phyloP scores from a whole-genome alignment of 1,140 invertebrate genomes.

The Mizuhopecten yessoensis region DNA sequence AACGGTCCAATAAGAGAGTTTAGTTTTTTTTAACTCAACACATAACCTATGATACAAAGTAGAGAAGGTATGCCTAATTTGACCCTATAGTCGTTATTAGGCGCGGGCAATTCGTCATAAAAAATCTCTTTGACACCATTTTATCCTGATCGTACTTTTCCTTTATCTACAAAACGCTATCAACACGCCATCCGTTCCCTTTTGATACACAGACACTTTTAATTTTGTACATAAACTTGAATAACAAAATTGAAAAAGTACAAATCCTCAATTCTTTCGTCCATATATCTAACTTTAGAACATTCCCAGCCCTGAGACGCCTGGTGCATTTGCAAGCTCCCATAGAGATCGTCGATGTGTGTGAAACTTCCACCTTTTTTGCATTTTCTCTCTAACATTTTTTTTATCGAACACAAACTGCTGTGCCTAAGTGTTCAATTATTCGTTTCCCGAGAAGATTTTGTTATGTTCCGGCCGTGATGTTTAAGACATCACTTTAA shows the following conservation, averaged over 20 bases:
- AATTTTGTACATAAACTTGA: conserved; percentile 22
- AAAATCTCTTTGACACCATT: neutral
- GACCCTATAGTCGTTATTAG: neutral
- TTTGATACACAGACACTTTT: conserved; percentile 13
- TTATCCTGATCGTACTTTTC: neutral
- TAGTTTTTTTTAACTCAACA: neutral
- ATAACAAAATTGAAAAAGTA: neutral
- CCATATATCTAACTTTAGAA: neutral
- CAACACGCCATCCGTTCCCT: neutral
- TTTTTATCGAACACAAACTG: neutral
- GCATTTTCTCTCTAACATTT: neutral
- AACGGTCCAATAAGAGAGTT: neutral
- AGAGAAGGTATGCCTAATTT: neutral
- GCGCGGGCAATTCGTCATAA: neutral
- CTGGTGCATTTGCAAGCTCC: neutral
- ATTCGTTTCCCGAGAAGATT: neutral
- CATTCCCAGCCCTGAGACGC: neutral
- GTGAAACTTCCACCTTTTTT: neutral
- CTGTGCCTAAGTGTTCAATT: neutral
- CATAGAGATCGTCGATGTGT: neutral
- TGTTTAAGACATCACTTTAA: neutral
- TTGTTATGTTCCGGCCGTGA: neutral
- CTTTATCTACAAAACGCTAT: neutral
- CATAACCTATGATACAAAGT: neutral
- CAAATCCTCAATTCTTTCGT: neutral